phyloP scores from a whole-genome alignment of 2,113 vertebrate species.

The mouse (Mus musculus) region GRCm39 chr19:24054001-24054500 shows the following conservation, averaged over 20 bases:
- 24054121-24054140: background rate
- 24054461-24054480: background rate
- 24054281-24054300: conserved; percentile 6
- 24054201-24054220: background rate
- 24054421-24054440: background rate
- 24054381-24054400: background rate
- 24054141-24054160: background rate
- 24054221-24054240: background rate
- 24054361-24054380: background rate
- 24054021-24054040: background rate
- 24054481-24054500: background rate
- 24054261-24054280: background rate
- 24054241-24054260: background rate
- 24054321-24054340: background rate
- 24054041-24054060: background rate
- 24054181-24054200: background rate
- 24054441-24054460: background rate
- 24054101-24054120: background rate
- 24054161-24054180: background rate
- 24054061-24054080: background rate
- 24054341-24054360: background rate
- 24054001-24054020: background rate
- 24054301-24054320: background rate
- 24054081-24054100: background rate
- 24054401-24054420: background rate